Evolutionary conservation across 2,113 vertebrate genomes (phyloP), one percentile per base, ranked within the genome.

Genomic region (Cathartes aura): DNA sequence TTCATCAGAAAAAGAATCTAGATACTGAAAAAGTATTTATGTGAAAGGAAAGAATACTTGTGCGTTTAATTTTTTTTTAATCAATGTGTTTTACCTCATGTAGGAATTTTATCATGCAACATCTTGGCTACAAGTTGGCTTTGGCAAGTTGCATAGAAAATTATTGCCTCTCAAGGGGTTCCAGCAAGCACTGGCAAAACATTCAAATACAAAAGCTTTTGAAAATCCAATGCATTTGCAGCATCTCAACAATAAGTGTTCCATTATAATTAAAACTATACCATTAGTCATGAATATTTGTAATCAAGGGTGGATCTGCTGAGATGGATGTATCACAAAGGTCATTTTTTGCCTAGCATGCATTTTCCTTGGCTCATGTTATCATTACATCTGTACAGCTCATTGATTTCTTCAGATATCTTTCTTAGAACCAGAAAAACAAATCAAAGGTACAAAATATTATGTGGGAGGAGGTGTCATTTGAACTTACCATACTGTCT

Each of bases 231-330:
- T 92, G 36, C 53, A 71, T 87, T 87, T 95, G 47, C 90, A 92
- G n/a, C 42, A 67, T 55, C 40, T 75, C 26, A 29, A 64, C 53
- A 80, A 16, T 56, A 80, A 85, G 26, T 63, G 32, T 27, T 71
- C 42, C 56, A 82, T 78, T 92, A 75, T 45, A 82, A 93, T 85
- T 67, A 72, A 84, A 92, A 59, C 26, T 7, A 32, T 34, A 19
- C 12, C 43, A 73, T 92, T 89, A 76, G 79, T 90, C 76, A 93
- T 29, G 48, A 87, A 68, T 85, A 92, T 48, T 68, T 91, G 67
- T 82, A 95, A 96, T 97, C 97, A 92, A 70, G 26, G 45, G 55
- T 0, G 6, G 80, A 98, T 97, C 97, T 98, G 97, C 97, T 98
- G 97, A 98, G 82, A 63, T 58, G 27, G 26, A 47, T 50, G 30